Percentiles rank a stretch among this genome's conserved stretches.
These are phyloP conservation scores for Micrasema longulum DNA, from an alignment of 1,140 invertebrate species.

Conservation along the genomic window DNA sequence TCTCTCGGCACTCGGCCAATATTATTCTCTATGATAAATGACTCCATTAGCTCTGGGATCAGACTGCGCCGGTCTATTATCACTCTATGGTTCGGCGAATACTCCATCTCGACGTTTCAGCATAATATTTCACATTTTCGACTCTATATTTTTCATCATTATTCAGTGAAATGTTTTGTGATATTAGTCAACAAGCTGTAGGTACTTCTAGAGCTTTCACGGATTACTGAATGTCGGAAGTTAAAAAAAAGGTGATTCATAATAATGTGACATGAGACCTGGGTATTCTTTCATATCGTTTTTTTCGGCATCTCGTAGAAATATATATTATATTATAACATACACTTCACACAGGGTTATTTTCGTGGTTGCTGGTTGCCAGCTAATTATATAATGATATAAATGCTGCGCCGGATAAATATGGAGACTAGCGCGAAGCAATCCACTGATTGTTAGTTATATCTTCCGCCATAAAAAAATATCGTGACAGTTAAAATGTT, in stretches of 20 bases:
- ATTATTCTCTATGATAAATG: conserved; percentile 40
- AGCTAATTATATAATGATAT: too few species aligned
- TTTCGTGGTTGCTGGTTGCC: too few species aligned
- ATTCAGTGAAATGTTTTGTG: conserved; percentile 26
- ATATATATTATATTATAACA: too few species aligned
- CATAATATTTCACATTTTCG: conserved; percentile 34
- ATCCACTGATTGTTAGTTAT: conserved; percentile 44
- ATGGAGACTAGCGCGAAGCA: neutral
- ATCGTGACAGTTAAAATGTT: conserved; percentile 47
- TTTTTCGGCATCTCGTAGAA: too few species aligned
- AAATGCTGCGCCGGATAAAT: too few species aligned
- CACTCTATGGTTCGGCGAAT: conserved; percentile 31
- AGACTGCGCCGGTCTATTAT: conserved; percentile 33
- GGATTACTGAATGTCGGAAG: conserved; percentile 1
- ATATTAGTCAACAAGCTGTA: conserved; percentile 32
- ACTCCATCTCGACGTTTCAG: conserved; percentile 37
- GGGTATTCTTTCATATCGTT: too few species aligned
- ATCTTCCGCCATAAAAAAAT: conserved; percentile 43
- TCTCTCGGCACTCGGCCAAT: conserved; percentile 31
- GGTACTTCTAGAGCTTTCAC: conserved; percentile 4
- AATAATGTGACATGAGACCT: too few species aligned
- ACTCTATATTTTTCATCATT: conserved; percentile 30
- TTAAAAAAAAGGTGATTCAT: too few species aligned
- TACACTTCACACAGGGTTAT: too few species aligned
- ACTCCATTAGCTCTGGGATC: conserved; percentile 37